Evolutionary conservation across 2,113 vertebrate genomes (phyloP).

Genomic region (Phylloscopus whistleri): DNA sequence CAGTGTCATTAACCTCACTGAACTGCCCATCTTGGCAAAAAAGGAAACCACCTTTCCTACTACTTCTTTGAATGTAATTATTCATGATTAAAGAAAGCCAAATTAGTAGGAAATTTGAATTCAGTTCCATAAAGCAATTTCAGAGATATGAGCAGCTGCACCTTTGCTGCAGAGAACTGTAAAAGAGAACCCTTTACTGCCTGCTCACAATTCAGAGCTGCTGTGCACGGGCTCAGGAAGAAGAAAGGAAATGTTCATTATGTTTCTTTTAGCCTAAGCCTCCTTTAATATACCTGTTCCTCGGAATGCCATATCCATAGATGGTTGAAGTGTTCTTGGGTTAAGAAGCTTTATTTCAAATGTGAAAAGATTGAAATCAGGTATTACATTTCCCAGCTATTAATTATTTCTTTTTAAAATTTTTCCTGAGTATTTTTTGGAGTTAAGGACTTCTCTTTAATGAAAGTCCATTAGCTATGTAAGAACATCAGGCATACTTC

Average conservation of each 20-base stretch:
- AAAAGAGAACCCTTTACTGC: not conserved
- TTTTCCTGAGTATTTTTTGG: not conserved
- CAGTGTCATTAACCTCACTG: not conserved
- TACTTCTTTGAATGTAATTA: constrained; percentile 5
- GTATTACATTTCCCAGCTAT: not conserved
- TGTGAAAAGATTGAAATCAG: not conserved
- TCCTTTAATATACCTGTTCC: not conserved
- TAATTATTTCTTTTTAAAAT: not conserved
- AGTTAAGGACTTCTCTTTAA: not conserved
- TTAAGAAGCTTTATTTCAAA: not conserved
- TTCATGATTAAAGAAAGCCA: not conserved
- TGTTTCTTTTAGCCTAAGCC: not conserved
- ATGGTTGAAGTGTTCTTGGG: not conserved
- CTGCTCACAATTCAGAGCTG: not conserved
- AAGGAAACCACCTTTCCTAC: not conserved
- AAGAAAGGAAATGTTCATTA: not conserved
- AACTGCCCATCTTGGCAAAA: not conserved
- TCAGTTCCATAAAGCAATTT: not conserved
- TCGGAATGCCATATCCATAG: not conserved
- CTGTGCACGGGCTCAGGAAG: not conserved
- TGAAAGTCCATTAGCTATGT: not conserved
- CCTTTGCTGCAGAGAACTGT: not conserved
- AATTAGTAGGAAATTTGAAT: not conserved
- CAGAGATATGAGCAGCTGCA: not conserved
- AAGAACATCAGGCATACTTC: not conserved